phyloP scores from a whole-genome alignment of 1,140 invertebrate genomes.

The Bombus soroeensis region DNA sequence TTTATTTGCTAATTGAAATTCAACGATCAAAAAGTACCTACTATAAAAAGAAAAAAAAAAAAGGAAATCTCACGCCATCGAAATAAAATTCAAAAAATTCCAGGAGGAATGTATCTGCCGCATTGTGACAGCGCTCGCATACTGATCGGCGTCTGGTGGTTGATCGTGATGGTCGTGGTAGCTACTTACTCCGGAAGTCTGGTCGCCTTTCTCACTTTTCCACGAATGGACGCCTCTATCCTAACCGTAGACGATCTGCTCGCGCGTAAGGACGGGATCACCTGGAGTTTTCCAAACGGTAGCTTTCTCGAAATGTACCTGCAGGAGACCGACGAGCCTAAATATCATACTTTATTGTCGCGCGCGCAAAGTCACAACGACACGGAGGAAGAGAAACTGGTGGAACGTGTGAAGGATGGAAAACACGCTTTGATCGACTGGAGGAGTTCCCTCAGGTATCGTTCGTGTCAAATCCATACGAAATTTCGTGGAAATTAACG shows the following conservation, averaged over 20 bases:
- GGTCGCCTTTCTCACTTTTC: conserved; percentile 96
- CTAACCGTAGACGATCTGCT: conserved; percentile 89
- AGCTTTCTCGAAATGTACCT: conserved; percentile 90
- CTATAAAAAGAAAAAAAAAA: no score
- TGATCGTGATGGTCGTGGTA: conserved; percentile 94
- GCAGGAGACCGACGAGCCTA: conserved; percentile 82
- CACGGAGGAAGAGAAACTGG: conserved; percentile 76
- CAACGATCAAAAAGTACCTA: background rate
- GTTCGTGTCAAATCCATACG: no score
- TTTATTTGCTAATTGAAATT: background rate
- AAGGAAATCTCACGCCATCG: background rate
- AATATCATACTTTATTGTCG: conserved; percentile 83
- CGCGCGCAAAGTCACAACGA: conserved; percentile 77
- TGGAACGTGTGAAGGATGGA: conserved; percentile 85
- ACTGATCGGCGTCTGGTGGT: conserved; percentile 95
- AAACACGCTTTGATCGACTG: conserved; percentile 92
- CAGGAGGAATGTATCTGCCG: conserved; percentile 93
- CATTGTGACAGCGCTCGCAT: conserved; percentile 93
- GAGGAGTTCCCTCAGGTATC: conserved; percentile 87
- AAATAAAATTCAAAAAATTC: conserved; percentile 26
- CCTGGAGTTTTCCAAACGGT: conserved; percentile 89
- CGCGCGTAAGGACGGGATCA: conserved; percentile 84
- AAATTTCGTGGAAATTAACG: background rate
- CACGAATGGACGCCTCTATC: conserved; percentile 91
- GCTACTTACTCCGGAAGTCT: conserved; percentile 97